Conservation (phyloP, 2,797 vertebrate genomes). For the Hippopotamyrus pictus region DNA sequence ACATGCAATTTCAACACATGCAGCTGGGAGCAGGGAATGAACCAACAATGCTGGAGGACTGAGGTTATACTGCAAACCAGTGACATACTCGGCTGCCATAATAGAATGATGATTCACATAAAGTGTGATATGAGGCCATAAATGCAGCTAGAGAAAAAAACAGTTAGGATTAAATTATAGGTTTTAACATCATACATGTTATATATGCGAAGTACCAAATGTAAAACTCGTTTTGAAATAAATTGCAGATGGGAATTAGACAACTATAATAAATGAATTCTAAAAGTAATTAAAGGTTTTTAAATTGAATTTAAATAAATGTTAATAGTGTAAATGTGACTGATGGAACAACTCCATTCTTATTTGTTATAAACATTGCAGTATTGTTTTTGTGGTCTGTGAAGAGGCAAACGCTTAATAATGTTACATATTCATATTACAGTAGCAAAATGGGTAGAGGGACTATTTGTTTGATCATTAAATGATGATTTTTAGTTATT, state of each 20-base stretch:
- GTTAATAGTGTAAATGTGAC: background rate
- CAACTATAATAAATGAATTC: background rate
- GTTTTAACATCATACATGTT: background rate
- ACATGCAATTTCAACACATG: background rate
- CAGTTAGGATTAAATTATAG: background rate
- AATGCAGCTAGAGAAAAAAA: background rate
- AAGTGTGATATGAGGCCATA: background rate
- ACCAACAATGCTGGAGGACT: background rate
- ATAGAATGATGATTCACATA: background rate
- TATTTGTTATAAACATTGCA: background rate
- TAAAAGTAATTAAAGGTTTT: background rate
- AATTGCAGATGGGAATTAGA: background rate
- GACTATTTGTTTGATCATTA: background rate
- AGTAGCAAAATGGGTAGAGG: background rate
- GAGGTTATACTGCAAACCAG: background rate
- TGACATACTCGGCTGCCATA: background rate
- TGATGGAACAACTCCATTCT: background rate
- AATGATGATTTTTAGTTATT: background rate
- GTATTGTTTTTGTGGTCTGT: background rate
- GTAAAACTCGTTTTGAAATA: background rate
- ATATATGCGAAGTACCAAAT: no score
- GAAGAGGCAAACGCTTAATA: background rate
- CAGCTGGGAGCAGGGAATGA: background rate
- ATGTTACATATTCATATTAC: background rate
- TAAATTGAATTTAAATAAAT: background rate